Evolutionary conservation across 2,113 vertebrate genomes (phyloP).

Genomic region (Brachionichthys hirsutus): DNA sequence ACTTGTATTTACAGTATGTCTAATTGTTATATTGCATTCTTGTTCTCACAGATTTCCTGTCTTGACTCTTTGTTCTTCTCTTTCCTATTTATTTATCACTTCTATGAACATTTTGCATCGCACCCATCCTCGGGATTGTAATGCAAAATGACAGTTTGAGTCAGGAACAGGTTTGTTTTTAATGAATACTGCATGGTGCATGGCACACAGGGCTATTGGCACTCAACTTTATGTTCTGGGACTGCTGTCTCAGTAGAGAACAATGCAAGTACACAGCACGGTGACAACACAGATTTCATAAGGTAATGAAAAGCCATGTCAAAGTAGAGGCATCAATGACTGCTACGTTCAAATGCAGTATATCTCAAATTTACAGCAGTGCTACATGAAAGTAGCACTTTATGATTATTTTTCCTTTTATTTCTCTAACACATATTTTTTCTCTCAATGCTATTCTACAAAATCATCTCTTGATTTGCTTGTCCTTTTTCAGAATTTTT

Average conservation of each 20-base stretch:
- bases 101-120: conserved; percentile 2
- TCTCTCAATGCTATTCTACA: conserved; percentile 4
- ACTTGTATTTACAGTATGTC: conserved; percentile 1
- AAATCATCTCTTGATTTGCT: too few species aligned
- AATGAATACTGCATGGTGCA: neutral
- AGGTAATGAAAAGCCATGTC: conserved; percentile 7
- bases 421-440: neutral
- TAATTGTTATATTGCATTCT: neutral
- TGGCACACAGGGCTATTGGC: conserved; percentile 4
- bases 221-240: conserved; percentile 21
- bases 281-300: neutral
- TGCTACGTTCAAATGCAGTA: neutral
- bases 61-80: neutral
- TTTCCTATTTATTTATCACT: neutral
- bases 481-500: conserved; percentile 11
- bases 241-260: conserved; percentile 2
- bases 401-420: too few species aligned
- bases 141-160: neutral
- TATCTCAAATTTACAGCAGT: neutral
- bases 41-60: neutral
- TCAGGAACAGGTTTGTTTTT: conserved; percentile 8
- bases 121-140: neutral
- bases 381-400: too few species aligned
- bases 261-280: neutral
- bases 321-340: neutral